phyloP scores from a whole-genome alignment of 2,888 invertebrate genomes.

The Octodonta nipae region DNA sequence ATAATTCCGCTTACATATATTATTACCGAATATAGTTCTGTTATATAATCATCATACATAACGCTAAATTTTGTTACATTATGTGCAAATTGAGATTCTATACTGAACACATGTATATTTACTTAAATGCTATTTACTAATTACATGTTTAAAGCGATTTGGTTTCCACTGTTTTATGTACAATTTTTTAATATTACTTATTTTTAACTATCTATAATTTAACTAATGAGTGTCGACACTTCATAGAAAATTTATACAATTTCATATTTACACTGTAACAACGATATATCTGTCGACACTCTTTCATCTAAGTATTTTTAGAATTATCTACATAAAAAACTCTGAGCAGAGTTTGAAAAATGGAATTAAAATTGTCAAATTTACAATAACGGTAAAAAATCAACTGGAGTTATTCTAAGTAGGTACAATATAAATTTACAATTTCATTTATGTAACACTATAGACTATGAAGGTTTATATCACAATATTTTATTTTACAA shows the following conservation, averaged over 20 bases:
- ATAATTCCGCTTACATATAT: too few relatives aligned
- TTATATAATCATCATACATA: too few relatives aligned
- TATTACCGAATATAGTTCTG: too few relatives aligned
- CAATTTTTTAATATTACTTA: neutral
- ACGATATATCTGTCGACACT: constrained; percentile 15
- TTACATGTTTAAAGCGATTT: too few relatives aligned
- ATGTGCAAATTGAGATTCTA: too few relatives aligned
- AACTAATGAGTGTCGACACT: constrained; percentile 9
- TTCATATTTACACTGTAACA: constrained; percentile 8
- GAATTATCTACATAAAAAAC: constrained; percentile 20
- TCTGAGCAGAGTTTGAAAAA: constrained; percentile 16
- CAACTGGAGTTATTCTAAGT: constrained; percentile 6
- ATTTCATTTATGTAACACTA: constrained; percentile 6
- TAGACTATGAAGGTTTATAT: constrained; percentile 8
- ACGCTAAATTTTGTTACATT: too few relatives aligned
- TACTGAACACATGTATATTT: too few relatives aligned
- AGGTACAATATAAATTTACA: constrained; percentile 11
- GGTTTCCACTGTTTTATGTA: too few relatives aligned
- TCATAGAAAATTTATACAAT: constrained; percentile 9
- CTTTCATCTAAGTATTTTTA: constrained; percentile 18
- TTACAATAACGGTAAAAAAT: constrained; percentile 5
- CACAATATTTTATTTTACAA: constrained; percentile 9
- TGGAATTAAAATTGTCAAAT: neutral
- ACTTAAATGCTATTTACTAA: too few relatives aligned
- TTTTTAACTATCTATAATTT: neutral